Conservation (phyloP, 1,140 invertebrate genomes). For the Lanistes nyassanus region DNA sequence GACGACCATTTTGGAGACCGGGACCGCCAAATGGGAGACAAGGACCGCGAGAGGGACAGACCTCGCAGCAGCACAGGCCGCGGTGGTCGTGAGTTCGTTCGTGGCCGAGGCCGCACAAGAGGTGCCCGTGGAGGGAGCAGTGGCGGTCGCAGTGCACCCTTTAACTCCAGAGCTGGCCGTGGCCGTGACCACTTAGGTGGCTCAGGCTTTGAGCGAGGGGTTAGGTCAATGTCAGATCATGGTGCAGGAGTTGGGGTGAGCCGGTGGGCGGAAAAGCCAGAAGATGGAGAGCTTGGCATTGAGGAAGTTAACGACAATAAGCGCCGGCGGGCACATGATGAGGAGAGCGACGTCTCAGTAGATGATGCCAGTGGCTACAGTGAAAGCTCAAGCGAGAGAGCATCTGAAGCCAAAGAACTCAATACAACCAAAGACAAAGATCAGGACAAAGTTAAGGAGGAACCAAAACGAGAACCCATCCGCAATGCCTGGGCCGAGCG, state of each 20-base stretch:
- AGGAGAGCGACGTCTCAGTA: slow-evolving; percentile 63
- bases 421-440: slow-evolving; percentile 15
- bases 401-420: slow-evolving; percentile 41
- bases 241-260: slow-evolving; percentile 29
- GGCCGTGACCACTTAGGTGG: slow-evolving; percentile 32
- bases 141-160: slow-evolving; percentile 27
- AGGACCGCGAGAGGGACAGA: slow-evolving; percentile 35
- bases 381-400: slow-evolving; percentile 45
- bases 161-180: slow-evolving; percentile 33
- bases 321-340: slow-evolving; percentile 52
- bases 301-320: slow-evolving; percentile 21
- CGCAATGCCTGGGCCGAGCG: slow-evolving; percentile 2
- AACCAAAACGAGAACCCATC: slow-evolving; percentile 21
- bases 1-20: slow-evolving; percentile 33
- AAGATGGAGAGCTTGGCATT: slow-evolving; percentile 11
- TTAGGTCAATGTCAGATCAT: slow-evolving; percentile 38
- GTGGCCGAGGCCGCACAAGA: slow-evolving; percentile 53
- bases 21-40: slow-evolving; percentile 27
- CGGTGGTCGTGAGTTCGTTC: slow-evolving; percentile 59
- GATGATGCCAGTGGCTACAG: slow-evolving; percentile 59
- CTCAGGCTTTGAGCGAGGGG: slow-evolving; percentile 25
- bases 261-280: slow-evolving; percentile 33
- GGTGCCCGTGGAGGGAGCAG: slow-evolving; percentile 35
- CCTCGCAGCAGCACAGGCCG: slow-evolving; percentile 38
- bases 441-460: slow-evolving; percentile 26